Evolutionary conservation across 2,797 vertebrate genomes (phyloP).

Genomic region (Cirrhinus molitorella): DNA sequence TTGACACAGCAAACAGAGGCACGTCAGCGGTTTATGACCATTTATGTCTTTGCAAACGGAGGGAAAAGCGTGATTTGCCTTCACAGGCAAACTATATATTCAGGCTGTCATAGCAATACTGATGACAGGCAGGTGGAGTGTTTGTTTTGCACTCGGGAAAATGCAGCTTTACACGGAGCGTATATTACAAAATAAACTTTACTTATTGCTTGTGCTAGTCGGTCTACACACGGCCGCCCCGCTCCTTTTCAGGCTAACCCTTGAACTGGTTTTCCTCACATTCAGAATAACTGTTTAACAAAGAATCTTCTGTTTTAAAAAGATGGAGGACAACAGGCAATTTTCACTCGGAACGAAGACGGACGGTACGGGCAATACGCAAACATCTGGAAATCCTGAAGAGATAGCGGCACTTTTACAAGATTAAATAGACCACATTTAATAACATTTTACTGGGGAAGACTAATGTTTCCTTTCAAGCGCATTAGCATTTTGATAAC

Average conservation of each 20-base stretch:
- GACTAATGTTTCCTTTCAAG: conserved; percentile 74
- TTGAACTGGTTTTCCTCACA: conserved; percentile 14
- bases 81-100: conserved; percentile 30
- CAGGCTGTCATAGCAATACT: conserved; percentile 34
- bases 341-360: conserved; percentile 68
- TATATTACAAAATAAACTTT: conserved; percentile 47
- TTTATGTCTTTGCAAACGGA: neutral
- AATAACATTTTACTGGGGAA: conserved; percentile 71
- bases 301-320: conserved; percentile 62
- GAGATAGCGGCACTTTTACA: conserved; percentile 72
- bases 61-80: conserved; percentile 20
- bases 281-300: conserved; percentile 35
- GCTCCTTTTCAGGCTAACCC: neutral
- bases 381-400: conserved; percentile 70
- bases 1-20: conserved; percentile 21
- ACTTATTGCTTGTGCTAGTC: conserved; percentile 29
- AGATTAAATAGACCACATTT: conserved; percentile 75
- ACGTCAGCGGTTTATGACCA: neutral
- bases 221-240: neutral
- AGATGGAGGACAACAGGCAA: conserved; percentile 60
- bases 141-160: conserved; percentile 28
- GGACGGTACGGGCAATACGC: conserved; percentile 48
- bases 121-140: conserved; percentile 42
- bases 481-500: conserved; percentile 74
- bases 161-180: conserved; percentile 31